These are phyloP conservation scores for Dendrocincla fuliginosa DNA, from an alignment of 2,797 vertebrate species.

Conservation along the genomic window DNA sequence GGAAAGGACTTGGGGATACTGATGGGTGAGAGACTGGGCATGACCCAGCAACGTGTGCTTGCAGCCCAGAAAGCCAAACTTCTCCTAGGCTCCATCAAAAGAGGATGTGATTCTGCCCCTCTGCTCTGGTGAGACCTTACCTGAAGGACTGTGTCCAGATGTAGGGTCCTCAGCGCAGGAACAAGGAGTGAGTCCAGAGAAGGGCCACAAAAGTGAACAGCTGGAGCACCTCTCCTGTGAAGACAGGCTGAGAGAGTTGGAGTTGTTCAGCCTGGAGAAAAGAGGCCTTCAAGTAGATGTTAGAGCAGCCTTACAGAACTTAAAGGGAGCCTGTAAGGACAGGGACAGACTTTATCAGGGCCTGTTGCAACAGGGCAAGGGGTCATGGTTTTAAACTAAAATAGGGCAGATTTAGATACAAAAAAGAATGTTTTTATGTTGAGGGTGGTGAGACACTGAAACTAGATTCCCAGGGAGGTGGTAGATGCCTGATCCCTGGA, in stretches of 20 bases:
- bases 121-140: not conserved
- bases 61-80: not conserved
- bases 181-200: not conserved
- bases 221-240: not conserved
- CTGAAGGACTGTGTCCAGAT: not conserved
- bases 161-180: not conserved
- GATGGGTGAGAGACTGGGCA: not conserved
- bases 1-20: not conserved
- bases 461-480: not conserved
- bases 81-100: not conserved
- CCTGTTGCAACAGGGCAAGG: not conserved
- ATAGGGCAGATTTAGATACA: not conserved
- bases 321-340: not conserved
- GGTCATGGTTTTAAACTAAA: not conserved
- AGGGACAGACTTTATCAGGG: not conserved
- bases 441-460: not conserved
- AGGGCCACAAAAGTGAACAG: not conserved
- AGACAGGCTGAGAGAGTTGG: not conserved
- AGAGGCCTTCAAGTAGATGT: not conserved
- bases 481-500: not conserved
- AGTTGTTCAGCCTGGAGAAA: not conserved
- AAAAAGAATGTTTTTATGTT: not conserved
- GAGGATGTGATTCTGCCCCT: not conserved
- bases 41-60: not conserved
- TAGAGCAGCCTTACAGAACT: not conserved